Conservation (phyloP, 2,888 invertebrate genomes). For the Noctua comes region DNA sequence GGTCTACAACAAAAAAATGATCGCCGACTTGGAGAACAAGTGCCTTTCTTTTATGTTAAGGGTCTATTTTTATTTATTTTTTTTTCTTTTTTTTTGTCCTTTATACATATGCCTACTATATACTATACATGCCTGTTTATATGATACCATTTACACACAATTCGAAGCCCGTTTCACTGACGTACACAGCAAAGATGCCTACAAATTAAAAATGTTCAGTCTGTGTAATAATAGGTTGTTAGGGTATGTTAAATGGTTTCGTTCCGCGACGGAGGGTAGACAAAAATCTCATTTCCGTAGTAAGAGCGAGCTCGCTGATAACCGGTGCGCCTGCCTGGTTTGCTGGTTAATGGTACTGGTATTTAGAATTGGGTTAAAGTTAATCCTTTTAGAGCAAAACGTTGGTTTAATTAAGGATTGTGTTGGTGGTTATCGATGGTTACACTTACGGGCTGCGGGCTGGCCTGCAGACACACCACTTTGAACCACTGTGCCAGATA, state of each 20-base stretch:
- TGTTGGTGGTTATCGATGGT: not conserved
- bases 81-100: no score
- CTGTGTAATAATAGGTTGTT: constrained; percentile 41
- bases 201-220: constrained; percentile 52
- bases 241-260: constrained; percentile 67
- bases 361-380: constrained; percentile 23
- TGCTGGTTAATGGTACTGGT: constrained; percentile 43
- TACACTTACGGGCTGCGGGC: not conserved
- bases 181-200: constrained; percentile 1
- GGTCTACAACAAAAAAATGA: no score
- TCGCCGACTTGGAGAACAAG: no score
- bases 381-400: constrained; percentile 6
- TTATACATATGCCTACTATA: no score
- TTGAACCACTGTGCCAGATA: no score
- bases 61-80: no score
- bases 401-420: not conserved
- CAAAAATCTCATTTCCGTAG: constrained; percentile 81
- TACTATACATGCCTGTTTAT: no score
- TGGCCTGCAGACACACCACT: not conserved
- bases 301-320: constrained; percentile 71
- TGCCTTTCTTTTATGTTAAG: no score
- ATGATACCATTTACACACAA: constrained; percentile 31
- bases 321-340: constrained; percentile 48
- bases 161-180: constrained; percentile 2
- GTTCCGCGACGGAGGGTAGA: constrained; percentile 69